Evolutionary conservation across 2,797 vertebrate species (phyloP).

Genomic region (Peromyscus nudipes): DNA sequence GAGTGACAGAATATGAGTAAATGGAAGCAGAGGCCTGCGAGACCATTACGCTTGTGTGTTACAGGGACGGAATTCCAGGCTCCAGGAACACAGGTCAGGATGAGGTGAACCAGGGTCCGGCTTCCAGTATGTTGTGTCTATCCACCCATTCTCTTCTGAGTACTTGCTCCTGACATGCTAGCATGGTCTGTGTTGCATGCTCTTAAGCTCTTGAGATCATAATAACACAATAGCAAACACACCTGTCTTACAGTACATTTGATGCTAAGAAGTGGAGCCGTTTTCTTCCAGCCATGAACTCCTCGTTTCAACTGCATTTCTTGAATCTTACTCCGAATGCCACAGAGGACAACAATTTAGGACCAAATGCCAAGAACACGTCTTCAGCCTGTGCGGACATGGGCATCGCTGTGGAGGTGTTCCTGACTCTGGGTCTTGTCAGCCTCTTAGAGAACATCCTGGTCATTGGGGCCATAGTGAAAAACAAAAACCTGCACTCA

Average conservation of each 20-base stretch:
- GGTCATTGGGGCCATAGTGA: constrained; percentile 89
- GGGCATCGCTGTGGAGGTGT: constrained; percentile 88
- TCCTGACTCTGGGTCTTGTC: constrained; percentile 89
- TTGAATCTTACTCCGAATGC: constrained; percentile 86
- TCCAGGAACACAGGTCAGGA: not conserved
- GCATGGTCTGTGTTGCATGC: not conserved
- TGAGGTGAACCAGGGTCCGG: not conserved
- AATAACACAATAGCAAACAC: constrained; percentile 28
- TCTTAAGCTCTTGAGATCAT: constrained; percentile 76
- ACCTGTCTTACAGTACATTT: constrained; percentile 71
- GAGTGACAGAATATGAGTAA: not conserved
- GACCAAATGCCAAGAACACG: constrained; percentile 80
- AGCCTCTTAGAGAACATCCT: constrained; percentile 91
- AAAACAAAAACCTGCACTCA: constrained; percentile 91
- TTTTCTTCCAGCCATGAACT: constrained; percentile 87
- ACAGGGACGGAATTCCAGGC: not conserved
- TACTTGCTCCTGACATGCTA: constrained; percentile 42
- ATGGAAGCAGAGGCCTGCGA: not conserved
- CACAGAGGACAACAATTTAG: constrained; percentile 83
- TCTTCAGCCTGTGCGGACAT: constrained; percentile 87
- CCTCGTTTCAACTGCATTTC: constrained; percentile 76
- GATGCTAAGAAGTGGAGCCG: constrained; percentile 74
- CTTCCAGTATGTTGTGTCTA: not conserved
- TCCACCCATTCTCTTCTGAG: constrained; percentile 3
- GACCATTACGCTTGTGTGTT: not conserved